phyloP scores from a whole-genome alignment of 2,113 vertebrate species.

The Centropus unirufus region DNA sequence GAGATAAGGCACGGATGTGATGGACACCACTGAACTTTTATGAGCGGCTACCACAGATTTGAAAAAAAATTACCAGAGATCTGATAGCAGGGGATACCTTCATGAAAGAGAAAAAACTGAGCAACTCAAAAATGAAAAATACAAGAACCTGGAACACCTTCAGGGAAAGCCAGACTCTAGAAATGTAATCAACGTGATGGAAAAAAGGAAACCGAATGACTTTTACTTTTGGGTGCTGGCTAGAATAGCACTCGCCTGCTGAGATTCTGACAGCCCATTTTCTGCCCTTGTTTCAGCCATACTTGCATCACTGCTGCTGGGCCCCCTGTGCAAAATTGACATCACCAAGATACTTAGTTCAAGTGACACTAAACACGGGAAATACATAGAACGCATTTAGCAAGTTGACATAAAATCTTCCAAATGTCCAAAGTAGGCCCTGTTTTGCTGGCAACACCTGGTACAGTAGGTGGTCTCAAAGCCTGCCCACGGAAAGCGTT shows the following conservation, averaged over 20 bases:
- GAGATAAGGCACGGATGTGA: not conserved
- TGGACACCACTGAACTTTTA: not conserved
- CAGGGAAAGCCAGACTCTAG: not conserved
- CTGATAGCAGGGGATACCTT: not conserved
- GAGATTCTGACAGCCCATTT: not conserved
- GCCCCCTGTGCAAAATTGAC: not conserved
- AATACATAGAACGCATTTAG: not conserved
- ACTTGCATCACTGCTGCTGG: not conserved
- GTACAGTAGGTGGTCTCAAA: not conserved
- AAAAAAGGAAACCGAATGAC: not conserved
- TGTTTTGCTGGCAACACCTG: not conserved
- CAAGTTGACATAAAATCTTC: not conserved
- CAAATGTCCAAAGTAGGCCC: not conserved
- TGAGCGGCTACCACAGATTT: not conserved
- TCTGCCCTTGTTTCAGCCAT: not conserved
- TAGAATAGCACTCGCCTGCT: not conserved
- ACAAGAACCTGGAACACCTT: not conserved
- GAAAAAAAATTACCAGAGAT: not conserved
- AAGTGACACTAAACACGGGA: not conserved
- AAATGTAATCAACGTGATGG: not conserved
- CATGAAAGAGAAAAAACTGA: not conserved
- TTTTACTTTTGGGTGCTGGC: not conserved
- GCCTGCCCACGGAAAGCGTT: not conserved
- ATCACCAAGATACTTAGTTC: not conserved
- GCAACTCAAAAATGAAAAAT: not conserved